Conservation (phyloP, 2,888 invertebrate species). For the Synergus laeviventris region DNA sequence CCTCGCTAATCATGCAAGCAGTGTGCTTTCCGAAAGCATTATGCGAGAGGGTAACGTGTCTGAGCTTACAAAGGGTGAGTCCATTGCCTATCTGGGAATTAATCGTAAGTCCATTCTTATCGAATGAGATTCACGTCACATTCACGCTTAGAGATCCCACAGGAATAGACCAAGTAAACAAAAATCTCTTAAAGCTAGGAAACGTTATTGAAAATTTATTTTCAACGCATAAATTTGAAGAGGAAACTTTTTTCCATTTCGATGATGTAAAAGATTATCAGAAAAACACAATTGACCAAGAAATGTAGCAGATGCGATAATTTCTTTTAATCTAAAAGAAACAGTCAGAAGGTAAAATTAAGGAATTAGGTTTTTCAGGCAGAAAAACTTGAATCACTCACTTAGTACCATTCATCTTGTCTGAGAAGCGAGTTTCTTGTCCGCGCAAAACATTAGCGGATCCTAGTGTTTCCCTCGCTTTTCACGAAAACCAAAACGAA, state of each 20-base stretch:
- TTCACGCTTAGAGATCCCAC: background rate
- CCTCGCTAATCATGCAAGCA: constrained; percentile 31
- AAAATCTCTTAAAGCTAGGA: background rate
- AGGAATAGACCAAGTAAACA: background rate
- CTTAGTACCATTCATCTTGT: constrained; percentile 51
- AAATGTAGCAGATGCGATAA: background rate
- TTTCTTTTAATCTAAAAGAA: background rate
- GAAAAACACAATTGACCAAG: too few relatives aligned
- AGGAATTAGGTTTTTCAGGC: constrained; percentile 53
- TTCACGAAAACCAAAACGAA: constrained; percentile 43
- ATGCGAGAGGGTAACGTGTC: constrained; percentile 28
- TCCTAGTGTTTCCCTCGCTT: constrained; percentile 43
- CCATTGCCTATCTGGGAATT: constrained; percentile 32
- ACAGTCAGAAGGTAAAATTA: constrained; percentile 44
- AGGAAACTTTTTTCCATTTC: background rate
- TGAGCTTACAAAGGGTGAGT: constrained; percentile 29
- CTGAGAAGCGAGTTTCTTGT: constrained; percentile 46
- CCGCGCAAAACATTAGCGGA: constrained; percentile 21
- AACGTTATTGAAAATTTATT: background rate
- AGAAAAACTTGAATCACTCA: constrained; percentile 46
- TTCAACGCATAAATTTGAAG: background rate
- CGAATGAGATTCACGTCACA: constrained; percentile 14
- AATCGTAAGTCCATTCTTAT: constrained; percentile 37
- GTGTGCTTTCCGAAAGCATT: constrained; percentile 30
- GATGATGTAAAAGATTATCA: background rate